phyloP scores from a whole-genome alignment of 2,113 vertebrate genomes.

The Echinops telfairi region DNA sequence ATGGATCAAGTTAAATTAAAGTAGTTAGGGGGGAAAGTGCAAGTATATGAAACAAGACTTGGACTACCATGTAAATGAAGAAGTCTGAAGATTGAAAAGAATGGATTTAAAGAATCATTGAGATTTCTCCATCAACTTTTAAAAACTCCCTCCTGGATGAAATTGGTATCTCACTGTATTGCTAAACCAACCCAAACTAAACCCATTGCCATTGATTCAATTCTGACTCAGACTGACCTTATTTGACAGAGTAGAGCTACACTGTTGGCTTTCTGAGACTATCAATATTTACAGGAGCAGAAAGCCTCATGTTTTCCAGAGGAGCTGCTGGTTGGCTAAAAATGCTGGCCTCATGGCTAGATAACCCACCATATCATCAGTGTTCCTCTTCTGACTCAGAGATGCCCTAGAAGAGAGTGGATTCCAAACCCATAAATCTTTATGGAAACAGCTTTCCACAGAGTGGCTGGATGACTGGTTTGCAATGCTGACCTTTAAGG shows the following conservation, averaged over 20 bases:
- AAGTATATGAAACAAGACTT: neutral
- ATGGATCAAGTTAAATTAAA: slow-evolving; percentile 21
- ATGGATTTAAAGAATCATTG: too few species aligned
- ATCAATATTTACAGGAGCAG: too few species aligned
- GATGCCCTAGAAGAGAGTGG: too few species aligned
- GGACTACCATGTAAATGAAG: neutral
- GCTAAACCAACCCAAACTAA: neutral
- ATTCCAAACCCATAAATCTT: neutral
- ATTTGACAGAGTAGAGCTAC: neutral
- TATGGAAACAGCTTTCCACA: neutral
- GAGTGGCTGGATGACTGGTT: neutral
- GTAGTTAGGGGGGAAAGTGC: neutral
- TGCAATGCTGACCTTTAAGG: neutral
- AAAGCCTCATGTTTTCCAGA: too few species aligned
- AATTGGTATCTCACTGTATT: neutral
- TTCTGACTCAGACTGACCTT: neutral
- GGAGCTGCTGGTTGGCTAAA: too few species aligned
- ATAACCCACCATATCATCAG: too few species aligned
- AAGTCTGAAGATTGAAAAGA: too few species aligned
- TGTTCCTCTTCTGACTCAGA: too few species aligned
- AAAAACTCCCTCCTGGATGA: too few species aligned
- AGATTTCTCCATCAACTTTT: too few species aligned
- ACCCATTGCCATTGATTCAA: neutral
- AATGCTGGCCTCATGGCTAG: too few species aligned
- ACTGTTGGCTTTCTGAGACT: neutral